Evolutionary conservation across 2,113 vertebrate species (phyloP), one percentile per base, ranked within the genome.

Genomic region (Ailurus styani): DNA sequence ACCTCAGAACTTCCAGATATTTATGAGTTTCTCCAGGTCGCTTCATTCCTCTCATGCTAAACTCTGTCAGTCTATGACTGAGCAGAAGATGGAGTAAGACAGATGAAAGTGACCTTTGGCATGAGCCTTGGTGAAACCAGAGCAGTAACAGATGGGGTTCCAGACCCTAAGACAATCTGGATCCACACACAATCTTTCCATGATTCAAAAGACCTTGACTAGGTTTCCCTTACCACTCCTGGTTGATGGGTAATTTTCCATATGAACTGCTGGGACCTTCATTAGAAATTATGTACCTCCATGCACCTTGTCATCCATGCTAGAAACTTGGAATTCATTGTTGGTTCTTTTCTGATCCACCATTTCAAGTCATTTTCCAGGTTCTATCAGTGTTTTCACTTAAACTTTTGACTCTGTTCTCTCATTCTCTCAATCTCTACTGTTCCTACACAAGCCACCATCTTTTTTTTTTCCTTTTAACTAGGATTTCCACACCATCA

Each of bases 1-100:
- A 54, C 84, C 91, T 72, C 95, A 96, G 91, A 94, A 37, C 20
- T 97, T 85, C 97, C 98, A 97, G 93, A 83, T 7, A 96, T 68
- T 82, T 93, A 66, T 4, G 57, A 64, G 55, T 88, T 79, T 96
- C 84, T 94, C 77, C 60, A 87, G 72, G 81, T 97, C n/a, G 45
- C 98, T 98, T 96, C 97, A 97, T 98, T 98, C 95, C 55, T 96
- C 97, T 97, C 93, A 84, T 96, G 96, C 86, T 98, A 89, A 98
- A 86, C 52, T 60, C 84, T 55, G 68, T 60, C 84, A 90, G 29
- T 29, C 78, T 40, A 27, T 68, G 92, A 68, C n/a, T 93, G 47
- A 96, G 57, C 55, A 91, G 85, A 94, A 91, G 37, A 78, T 70
- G 37, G 72, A 62, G 10, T 55, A 34, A 81, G 52, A 75, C 18